These are phyloP conservation scores for Drosophila sordidula DNA, from an alignment of 2,888 invertebrate species.

Conservation along the genomic window DNA sequence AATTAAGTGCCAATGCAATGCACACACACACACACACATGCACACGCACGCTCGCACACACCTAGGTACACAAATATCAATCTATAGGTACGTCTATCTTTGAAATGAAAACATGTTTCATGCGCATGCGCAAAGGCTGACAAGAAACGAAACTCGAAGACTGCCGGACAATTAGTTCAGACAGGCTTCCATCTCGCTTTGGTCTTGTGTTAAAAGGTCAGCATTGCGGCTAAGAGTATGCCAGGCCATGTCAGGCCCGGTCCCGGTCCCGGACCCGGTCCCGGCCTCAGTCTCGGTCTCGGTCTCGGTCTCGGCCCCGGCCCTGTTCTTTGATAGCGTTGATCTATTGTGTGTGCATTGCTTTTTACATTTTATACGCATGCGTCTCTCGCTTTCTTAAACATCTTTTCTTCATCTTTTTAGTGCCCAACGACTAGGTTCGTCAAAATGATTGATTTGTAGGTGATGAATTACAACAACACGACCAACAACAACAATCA, in stretches of 20 bases:
- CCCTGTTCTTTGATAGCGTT: conserved; percentile 67
- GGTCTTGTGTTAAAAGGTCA: conserved; percentile 75
- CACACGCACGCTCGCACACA: conserved; percentile 24
- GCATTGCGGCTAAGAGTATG: conserved; percentile 52
- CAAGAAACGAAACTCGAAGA: conserved; percentile 40
- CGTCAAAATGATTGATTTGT: conserved; percentile 85
- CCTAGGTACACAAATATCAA: conserved; percentile 54
- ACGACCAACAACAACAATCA: conserved; percentile 3
- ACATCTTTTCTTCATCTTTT: conserved; percentile 43
- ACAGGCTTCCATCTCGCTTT: conserved; percentile 70
- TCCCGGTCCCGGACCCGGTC: conserved; percentile 4
- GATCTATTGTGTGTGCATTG: conserved; percentile 74
- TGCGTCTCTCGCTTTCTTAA: conserved; percentile 27
- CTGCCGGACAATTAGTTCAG: conserved; percentile 74
- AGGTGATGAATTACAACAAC: conserved; percentile 84
- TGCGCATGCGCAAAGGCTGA: conserved; percentile 67
- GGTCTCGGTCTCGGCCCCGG: conserved; percentile 14
- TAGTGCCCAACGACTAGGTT: conserved; percentile 74
- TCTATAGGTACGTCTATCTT: conserved; percentile 61
- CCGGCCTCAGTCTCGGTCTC: background rate
- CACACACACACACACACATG: conserved; percentile 33
- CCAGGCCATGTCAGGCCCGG: conserved; percentile 22
- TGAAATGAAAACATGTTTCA: conserved; percentile 75
- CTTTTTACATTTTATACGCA: conserved; percentile 74
- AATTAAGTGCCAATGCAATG: conserved; percentile 71